Evolutionary conservation across 2,797 vertebrate species (phyloP).

Genomic region (Sciurus carolinensis): DNA sequence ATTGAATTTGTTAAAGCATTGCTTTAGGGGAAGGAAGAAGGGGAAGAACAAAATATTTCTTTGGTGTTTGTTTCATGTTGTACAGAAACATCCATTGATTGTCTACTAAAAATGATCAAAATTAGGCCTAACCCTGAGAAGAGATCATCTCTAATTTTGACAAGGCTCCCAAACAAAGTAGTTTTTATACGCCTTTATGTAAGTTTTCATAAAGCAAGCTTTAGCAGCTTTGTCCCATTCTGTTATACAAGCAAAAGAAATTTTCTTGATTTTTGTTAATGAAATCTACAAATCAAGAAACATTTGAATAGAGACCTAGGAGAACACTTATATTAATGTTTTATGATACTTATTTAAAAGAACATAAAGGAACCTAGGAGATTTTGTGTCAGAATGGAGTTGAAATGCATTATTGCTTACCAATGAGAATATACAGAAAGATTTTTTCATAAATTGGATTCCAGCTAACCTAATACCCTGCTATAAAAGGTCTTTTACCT

Average conservation of each 20-base stretch:
- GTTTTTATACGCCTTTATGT: conserved; percentile 12
- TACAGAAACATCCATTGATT: conserved; percentile 35
- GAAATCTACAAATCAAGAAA: conserved; percentile 81
- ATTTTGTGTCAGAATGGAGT: conserved; percentile 69
- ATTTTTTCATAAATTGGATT: conserved; percentile 70
- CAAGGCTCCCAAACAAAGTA: not conserved
- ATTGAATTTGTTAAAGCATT: conserved; percentile 14
- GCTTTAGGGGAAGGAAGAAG: not conserved
- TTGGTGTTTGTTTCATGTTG: conserved; percentile 41
- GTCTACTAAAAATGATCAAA: conserved; percentile 61
- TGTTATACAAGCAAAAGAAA: conserved; percentile 40
- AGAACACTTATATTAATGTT: conserved; percentile 73
- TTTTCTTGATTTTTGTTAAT: conserved; percentile 78
- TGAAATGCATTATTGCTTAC: conserved; percentile 75
- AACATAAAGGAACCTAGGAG: conserved; percentile 78
- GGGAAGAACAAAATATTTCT: not conserved
- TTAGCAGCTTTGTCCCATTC: conserved; percentile 46
- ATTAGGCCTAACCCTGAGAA: not conserved
- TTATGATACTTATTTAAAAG: conserved; percentile 78
- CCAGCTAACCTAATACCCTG: conserved; percentile 61
- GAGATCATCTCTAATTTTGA: conserved; percentile 52
- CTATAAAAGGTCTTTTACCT: conserved; percentile 69
- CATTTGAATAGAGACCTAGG: conserved; percentile 61
- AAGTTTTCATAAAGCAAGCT: conserved; percentile 59
- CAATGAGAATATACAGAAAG: conserved; percentile 61